A percentile compares a stretch with the other conserved stretches of the same genome.
phyloP scores from a whole-genome alignment of 2,113 vertebrate genomes.

The Ceyx margarethae region DNA sequence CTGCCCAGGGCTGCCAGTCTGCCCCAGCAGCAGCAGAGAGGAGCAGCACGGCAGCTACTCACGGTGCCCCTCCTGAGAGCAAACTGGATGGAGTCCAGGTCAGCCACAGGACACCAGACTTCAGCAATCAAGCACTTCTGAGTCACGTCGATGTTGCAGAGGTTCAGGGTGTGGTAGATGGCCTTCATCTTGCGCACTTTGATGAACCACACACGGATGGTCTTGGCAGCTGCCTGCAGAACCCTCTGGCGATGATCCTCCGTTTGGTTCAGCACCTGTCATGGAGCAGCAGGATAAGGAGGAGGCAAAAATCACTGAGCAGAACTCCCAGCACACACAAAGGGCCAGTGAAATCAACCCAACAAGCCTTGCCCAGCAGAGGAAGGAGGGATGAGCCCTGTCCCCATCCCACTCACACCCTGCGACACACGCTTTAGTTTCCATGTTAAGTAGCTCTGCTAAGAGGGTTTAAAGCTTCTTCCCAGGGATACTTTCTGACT shows the following conservation, averaged over 20 bases:
- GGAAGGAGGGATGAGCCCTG: fast-evolving
- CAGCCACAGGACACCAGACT: constrained; percentile 95
- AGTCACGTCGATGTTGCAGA: constrained; percentile 98
- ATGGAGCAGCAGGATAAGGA: neutral
- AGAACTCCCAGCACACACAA: neutral
- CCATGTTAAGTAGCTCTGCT: neutral
- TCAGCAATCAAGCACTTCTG: constrained; percentile 99
- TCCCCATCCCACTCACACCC: neutral
- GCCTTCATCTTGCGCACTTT: constrained; percentile 99
- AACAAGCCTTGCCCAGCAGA: neutral
- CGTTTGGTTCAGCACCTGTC: constrained; percentile 95
- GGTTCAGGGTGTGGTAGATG: constrained; percentile 97
- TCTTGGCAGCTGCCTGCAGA: constrained; percentile 94
- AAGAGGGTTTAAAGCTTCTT: neutral
- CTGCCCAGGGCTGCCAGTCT: neutral
- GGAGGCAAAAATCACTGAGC: neutral
- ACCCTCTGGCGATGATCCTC: constrained; percentile 97
- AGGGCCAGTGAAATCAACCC: fast-evolving
- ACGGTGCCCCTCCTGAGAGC: constrained; percentile 96
- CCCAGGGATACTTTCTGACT: neutral
- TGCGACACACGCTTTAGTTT: neutral
- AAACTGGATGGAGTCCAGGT: constrained; percentile 98
- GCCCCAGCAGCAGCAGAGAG: neutral
- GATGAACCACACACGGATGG: constrained; percentile 96
- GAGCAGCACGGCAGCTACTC: constrained; percentile 56